Conservation (phyloP, 2,113 vertebrate species). For the Patagioenas fasciata region DNA sequence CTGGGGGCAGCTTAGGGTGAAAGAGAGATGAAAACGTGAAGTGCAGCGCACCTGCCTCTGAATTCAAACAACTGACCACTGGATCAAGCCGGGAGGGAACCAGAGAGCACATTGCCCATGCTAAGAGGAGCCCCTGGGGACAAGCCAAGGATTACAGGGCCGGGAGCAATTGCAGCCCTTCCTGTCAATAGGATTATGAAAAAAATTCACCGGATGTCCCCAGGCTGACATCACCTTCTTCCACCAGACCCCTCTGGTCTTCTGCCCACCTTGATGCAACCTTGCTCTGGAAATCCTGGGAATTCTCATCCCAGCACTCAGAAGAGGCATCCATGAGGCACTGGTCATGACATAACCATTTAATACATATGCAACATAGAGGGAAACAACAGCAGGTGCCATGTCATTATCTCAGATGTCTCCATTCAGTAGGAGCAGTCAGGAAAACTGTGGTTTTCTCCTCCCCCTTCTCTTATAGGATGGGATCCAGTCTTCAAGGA, state of each 20-base stretch:
- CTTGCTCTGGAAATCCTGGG: not conserved
- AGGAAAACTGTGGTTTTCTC: not conserved
- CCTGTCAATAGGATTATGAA: not conserved
- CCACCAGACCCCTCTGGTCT: not conserved
- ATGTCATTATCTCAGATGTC: not conserved
- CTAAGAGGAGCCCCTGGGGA: no score
- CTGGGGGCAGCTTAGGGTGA: no score
- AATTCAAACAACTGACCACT: no score
- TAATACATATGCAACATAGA: not conserved
- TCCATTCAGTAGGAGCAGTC: not conserved
- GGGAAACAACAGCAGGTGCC: not conserved
- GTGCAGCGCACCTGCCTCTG: no score
- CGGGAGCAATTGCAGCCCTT: not conserved
- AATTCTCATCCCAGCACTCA: not conserved
- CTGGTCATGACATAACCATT: not conserved
- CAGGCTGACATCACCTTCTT: not conserved
- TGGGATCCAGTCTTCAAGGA: no score
- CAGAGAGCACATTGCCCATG: no score
- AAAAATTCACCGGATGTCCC: no score
- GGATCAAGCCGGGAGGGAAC: no score
- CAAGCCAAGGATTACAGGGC: not conserved
- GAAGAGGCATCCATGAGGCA: accelerated
- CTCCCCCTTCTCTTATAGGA: no score
- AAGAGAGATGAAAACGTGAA: no score
- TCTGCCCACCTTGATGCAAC: not conserved